Evolutionary conservation across 2,888 invertebrate species (phyloP), one percentile per base, ranked within the genome.

Genomic region (Eurois occulta): DNA sequence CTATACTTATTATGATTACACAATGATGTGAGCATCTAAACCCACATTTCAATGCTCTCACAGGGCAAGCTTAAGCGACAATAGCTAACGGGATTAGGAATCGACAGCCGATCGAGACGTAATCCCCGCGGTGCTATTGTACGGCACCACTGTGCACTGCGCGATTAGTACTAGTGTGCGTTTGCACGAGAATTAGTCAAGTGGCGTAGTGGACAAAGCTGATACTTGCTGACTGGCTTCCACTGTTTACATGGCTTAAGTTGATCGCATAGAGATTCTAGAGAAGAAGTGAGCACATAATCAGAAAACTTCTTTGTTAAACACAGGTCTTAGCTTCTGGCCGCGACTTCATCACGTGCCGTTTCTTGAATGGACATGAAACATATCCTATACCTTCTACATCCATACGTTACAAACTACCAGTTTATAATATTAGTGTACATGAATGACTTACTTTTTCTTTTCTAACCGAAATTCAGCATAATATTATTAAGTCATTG

Each of bases 71-170:
- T 82, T 11, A 43, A 28, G 13, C 28, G 35, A 76, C 83, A 65
- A 73, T 41, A 46, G 43, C 70, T 76, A 76, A 73, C 58, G 52
- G 75, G 78, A 75, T 78, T 72, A 86, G 48, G 6, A 7, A 18
- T 16, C 6, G 83, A 66, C 74, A 70, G 66, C 62, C 73, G 86
- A 75, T 72, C 66, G 77, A 32, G 48, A 58, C 52, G 28, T 82
- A 70, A 82, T 86, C 69, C 73, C 8, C 48, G 65, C 68, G 16
- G 32, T 38, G 58, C 69, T 28, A 32, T 70, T 66, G 81, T 72
- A 16, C 52, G 24, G 41, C 1, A 21, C 68, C 58, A 41, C 66
- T 18, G 71, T 13, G 55, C 74, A 32, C 38, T 43, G n/a, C n/a
- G 2, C 21, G 46, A 35, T 43, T 32, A 66, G 38, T 38, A 24